phyloP scores from a whole-genome alignment of 2,113 vertebrate genomes.

The Telmatochromis brachygnathus region DNA sequence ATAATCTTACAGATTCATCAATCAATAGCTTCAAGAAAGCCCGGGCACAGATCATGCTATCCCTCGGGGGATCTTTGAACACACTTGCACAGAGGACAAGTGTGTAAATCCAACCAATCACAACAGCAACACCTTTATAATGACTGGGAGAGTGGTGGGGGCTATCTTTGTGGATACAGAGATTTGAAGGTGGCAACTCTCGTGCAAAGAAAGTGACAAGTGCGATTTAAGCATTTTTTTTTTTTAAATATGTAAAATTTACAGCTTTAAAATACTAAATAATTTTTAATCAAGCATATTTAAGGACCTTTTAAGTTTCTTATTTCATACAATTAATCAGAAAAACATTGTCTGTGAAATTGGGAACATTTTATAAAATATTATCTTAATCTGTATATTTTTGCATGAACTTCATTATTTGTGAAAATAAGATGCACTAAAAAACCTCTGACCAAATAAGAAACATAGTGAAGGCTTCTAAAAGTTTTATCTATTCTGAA shows the following conservation, averaged over 20 bases:
- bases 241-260: not conserved
- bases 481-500: not conserved
- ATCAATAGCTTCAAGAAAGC: slow-evolving; percentile 20
- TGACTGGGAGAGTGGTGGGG: not conserved
- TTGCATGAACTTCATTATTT: not conserved
- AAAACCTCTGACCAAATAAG: not conserved
- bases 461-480: not conserved
- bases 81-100: not conserved
- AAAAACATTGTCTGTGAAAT: not conserved
- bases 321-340: not conserved
- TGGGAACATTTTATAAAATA: not conserved
- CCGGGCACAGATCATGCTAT: not conserved
- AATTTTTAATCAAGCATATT: not conserved
- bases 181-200: not conserved
- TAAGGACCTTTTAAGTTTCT: not conserved
- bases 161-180: not conserved
- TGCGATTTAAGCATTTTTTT: not conserved
- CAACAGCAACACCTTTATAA: not conserved
- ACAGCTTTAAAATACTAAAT: not conserved
- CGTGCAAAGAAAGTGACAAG: not conserved
- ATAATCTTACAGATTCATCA: slow-evolving; percentile 35
- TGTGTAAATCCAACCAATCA: not conserved
- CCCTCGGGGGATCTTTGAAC: not conserved
- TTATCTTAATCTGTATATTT: not conserved
- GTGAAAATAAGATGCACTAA: not conserved